These are phyloP conservation scores for Diprion similis DNA, from an alignment of 1,140 invertebrate genomes.

Conservation along the genomic window DNA sequence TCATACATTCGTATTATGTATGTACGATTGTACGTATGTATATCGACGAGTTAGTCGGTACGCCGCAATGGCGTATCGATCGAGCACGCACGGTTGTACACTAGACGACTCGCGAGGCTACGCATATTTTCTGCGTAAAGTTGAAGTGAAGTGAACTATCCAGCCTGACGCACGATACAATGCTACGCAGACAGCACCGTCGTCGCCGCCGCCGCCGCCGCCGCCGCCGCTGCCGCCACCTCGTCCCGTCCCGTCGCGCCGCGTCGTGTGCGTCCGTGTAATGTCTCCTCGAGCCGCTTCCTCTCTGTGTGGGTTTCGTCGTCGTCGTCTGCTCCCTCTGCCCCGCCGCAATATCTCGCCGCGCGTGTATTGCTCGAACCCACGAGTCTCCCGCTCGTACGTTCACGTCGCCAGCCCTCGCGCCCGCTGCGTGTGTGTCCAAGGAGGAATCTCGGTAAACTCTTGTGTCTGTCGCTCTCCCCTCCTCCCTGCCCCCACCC, in stretches of 20 bases:
- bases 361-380: neutral
- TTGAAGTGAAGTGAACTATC: slow-evolving; percentile 36
- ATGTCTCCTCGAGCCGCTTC: neutral
- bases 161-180: slow-evolving; percentile 36
- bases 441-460: slow-evolving; percentile 44
- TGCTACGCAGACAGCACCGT: slow-evolving; percentile 27
- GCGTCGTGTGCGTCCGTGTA: neutral
- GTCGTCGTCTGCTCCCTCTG: slow-evolving; percentile 2
- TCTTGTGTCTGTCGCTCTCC: slow-evolving; percentile 41
- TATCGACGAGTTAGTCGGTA: neutral
- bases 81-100: slow-evolving; percentile 34
- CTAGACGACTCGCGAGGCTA: slow-evolving; percentile 42
- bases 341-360: neutral
- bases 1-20: neutral
- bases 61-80: slow-evolving; percentile 58
- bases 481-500: slow-evolving; percentile 37
- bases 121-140: slow-evolving; percentile 38
- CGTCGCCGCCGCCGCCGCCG: slow-evolving; percentile 25
- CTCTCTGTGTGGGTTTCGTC: slow-evolving; percentile 10
- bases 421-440: slow-evolving; percentile 34
- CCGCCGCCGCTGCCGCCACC: slow-evolving; percentile 25
- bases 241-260: neutral
- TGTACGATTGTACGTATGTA: neutral
- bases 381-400: slow-evolving; percentile 17
- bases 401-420: slow-evolving; percentile 29